Conservation (phyloP, 2,797 vertebrate species). For the Liparis tanakae region DNA sequence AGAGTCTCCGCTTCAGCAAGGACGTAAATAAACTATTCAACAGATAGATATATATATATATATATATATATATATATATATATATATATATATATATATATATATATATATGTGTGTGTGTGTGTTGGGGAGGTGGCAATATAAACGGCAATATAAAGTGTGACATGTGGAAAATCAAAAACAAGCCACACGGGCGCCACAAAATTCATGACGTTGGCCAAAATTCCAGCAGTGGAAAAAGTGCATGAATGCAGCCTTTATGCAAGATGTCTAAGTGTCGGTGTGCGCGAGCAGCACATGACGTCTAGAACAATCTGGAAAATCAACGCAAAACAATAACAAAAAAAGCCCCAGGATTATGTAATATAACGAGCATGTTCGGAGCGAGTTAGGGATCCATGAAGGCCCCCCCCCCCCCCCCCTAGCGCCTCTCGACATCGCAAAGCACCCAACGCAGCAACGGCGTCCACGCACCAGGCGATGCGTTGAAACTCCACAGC, state of each 20-base stretch:
- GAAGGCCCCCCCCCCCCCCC: too few relatives aligned
- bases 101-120: neutral
- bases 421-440: constrained; percentile 29
- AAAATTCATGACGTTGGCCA: neutral
- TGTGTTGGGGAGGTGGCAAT: neutral
- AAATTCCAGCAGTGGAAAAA: constrained; percentile 11
- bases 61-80: neutral
- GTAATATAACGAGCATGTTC: constrained; percentile 46
- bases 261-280: constrained; percentile 1
- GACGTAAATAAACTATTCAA: constrained; percentile 32
- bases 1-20: neutral
- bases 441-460: neutral
- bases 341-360: neutral
- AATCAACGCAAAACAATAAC: neutral
- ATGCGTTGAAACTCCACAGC: constrained; percentile 1
- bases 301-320: neutral
- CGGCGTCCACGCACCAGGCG: neutral
- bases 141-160: neutral
- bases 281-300: neutral
- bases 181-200: neutral
- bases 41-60: neutral
- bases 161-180: neutral
- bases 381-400: constrained; percentile 46
- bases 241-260: neutral
- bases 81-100: neutral